These are phyloP conservation scores for Malacoctenus gilli DNA, from an alignment of 2,797 vertebrate genomes.

Conservation along the genomic window DNA sequence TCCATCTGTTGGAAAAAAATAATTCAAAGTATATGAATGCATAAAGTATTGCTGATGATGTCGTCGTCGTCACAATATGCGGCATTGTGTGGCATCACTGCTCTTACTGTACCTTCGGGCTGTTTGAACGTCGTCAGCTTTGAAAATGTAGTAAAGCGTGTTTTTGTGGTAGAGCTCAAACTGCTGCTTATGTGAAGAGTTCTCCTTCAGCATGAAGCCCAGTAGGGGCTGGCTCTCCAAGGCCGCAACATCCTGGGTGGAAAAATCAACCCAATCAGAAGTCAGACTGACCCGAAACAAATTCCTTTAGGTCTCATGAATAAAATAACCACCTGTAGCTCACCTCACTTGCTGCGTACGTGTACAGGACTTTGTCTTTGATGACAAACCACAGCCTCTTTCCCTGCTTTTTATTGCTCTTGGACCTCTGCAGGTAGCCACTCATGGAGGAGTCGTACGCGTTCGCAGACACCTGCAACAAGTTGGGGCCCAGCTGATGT, in stretches of 20 bases:
- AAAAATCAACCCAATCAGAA: conserved; percentile 11
- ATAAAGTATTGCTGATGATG: background rate
- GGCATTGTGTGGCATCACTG: background rate
- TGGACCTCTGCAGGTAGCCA: conserved; percentile 92
- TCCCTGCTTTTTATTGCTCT: conserved; percentile 90
- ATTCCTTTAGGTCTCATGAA: background rate
- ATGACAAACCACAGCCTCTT: conserved; percentile 98
- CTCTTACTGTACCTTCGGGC: conserved; percentile 84
- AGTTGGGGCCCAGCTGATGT: conserved; percentile 27
- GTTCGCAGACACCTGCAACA: conserved; percentile 89
- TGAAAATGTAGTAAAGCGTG: conserved; percentile 91
- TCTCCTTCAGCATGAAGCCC: conserved; percentile 88
- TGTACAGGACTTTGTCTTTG: conserved; percentile 97
- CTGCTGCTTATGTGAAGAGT: conserved; percentile 78
- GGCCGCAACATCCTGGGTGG: conserved; percentile 90
- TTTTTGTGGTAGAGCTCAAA: conserved; percentile 95
- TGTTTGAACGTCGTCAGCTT: conserved; percentile 88
- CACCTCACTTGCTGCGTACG: conserved; percentile 98
- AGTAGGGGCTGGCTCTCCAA: conserved; percentile 94
- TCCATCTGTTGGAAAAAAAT: conserved; percentile 84
- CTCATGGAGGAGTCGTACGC: conserved; percentile 96
- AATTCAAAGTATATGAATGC: background rate
- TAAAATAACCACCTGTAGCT: conserved; percentile 38
- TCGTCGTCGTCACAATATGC: background rate
- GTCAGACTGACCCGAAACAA: background rate